Evolutionary conservation across 2,888 invertebrate species (phyloP), one percentile per base, ranked within the genome.

Genomic region (Helicoverpa assulta): DNA sequence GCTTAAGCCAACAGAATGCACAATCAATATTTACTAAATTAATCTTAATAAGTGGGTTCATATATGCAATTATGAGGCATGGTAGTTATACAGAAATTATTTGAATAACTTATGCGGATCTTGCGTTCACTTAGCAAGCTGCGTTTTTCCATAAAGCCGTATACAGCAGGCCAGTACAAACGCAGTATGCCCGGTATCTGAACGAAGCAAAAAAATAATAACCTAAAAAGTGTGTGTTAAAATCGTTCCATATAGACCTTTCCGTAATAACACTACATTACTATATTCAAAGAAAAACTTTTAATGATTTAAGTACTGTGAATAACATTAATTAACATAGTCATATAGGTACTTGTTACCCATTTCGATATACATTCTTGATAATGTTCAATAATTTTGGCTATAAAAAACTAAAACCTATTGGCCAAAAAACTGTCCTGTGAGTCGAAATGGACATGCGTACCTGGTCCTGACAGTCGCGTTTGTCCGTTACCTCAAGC

Each of bases 401-500:
- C 1, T 8, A 33, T 33, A 10, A 33, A 33, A 33, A 33, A 33
- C 33, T 33, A 33, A 33, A 33, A 33, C 10, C 33, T 33, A 33
- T 33, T 33, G 8, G 58, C 33, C 76, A 19, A 76, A 77, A 80
- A 64, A 40, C 50, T 52, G 61, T 55, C 58, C 52, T 52, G 26
- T 50, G 58, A 59, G 50, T 33, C 79, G 54, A 59, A 67, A 67
- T 55, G 67, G 43, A 53, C 62, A 57, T 33, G 33, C 40, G 40
- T 53, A 14, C 19, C 47, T 51, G 61, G 67, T 73, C 29, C 74
- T 73, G 77, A n/a, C 63, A 54, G 59, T 4, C 72, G 67, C 43
- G 73, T 50, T 58, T 79, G 87, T 85, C 92, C 92, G 91, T 91
- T 93, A 90, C 79, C 84, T 86, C 78, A 40, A 61, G 66, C 59